A percentile compares a stretch with the other conserved stretches of the same genome.
These are phyloP conservation scores for Noctua janthe DNA, from an alignment of 2,888 invertebrate species.

Conservation along the genomic window DNA sequence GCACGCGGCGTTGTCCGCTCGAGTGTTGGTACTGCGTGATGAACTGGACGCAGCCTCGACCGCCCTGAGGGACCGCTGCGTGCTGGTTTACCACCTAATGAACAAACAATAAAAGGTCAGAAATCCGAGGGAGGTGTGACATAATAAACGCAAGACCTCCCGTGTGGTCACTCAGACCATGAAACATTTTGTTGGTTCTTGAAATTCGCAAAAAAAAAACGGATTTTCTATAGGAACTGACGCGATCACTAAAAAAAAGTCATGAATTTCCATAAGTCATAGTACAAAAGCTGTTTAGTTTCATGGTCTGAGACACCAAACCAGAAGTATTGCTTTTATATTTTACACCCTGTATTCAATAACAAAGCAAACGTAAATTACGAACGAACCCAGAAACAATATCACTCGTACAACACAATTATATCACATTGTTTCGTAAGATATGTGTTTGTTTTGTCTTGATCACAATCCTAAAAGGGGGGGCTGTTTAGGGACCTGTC, in stretches of 20 bases:
- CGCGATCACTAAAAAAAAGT: no score
- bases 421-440: background rate
- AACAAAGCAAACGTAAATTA: background rate
- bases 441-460: background rate
- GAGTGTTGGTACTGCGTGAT: conserved; percentile 99
- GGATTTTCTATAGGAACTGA: no score
- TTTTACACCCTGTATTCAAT: no score
- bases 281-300: no score
- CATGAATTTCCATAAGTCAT: no score
- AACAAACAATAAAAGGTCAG: background rate
- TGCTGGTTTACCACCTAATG: conserved; percentile 96
- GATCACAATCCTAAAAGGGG: background rate
- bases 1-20: conserved; percentile 97
- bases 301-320: no score
- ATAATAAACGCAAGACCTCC: no score
- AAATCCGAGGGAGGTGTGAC: background rate
- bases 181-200: no score
- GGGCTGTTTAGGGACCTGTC: background rate
- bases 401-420: background rate
- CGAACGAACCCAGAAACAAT: background rate
- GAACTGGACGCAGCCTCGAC: conserved; percentile 99
- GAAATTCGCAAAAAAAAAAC: no score
- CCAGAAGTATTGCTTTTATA: no score
- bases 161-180: no score
- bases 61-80: conserved; percentile 98